Conservation (phyloP, 2,797 vertebrate genomes). For the Vireo griseus region DNA sequence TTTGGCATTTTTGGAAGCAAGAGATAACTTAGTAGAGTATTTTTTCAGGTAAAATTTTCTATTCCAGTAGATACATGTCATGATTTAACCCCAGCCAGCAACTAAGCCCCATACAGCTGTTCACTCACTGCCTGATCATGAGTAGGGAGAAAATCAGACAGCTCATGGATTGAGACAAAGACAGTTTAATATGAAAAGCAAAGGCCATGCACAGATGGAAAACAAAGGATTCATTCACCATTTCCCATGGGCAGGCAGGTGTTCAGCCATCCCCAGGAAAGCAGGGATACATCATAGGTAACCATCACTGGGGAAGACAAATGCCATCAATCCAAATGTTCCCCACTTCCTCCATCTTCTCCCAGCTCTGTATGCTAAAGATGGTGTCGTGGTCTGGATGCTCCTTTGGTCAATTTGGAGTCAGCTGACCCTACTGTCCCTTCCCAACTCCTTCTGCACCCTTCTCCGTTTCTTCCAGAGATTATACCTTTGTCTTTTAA, state of each 20-base stretch:
- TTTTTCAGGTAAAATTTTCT: not conserved
- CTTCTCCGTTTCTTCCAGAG: not conserved
- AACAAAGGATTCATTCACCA: not conserved
- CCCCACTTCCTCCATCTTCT: not conserved
- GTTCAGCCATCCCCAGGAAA: not conserved
- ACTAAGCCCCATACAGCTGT: not conserved
- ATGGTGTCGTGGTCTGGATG: not conserved
- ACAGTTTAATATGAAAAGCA: not conserved
- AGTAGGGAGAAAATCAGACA: not conserved
- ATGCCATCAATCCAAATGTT: not conserved
- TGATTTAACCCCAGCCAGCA: not conserved
- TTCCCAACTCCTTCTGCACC: not conserved
- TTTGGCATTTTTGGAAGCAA: not conserved
- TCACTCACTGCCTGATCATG: not conserved
- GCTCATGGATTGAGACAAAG: not conserved
- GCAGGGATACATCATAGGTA: not conserved
- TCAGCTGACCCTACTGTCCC: accelerated
- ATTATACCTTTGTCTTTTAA: not conserved
- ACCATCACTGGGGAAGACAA: accelerated
- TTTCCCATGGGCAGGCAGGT: not conserved
- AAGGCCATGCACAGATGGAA: not conserved
- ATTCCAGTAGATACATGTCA: not conserved
- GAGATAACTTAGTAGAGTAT: not conserved
- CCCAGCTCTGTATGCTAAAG: not conserved
- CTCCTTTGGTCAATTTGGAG: not conserved